Base-by-base conservation (phyloP, 1,140 invertebrate species). In the Schmidtea mediterranea region DNA sequence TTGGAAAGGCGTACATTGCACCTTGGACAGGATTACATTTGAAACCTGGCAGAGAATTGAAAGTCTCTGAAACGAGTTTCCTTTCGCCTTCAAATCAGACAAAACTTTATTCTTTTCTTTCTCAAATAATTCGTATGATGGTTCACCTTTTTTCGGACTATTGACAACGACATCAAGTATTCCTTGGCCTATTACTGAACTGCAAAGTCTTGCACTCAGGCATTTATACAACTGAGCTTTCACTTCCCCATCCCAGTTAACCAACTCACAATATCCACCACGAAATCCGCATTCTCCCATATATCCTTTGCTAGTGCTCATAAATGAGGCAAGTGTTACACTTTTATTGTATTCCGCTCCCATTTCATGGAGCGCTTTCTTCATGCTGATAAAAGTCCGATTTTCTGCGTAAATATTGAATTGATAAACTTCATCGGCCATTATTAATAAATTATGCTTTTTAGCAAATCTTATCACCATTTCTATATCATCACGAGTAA, bases 171-270 rank as follows among this genome's bases (percentile, higher is more conserved):
- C n/a, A n/a, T n/a, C n/a, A n/a, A n/a, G n/a, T n/a, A n/a, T n/a
- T n/a, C n/a, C n/a, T n/a, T 92, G 89, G 9, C 89, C 87, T n/a
- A 83, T 67, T 16, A 81, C 76, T 38, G 81, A 82, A 22, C 83
- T 81, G 62, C 87, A 95, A 2, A 94, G 67, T 68, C 82, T 83
- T 15, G 84, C 86, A n/a, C 82, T 87, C 36, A 94, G 79, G n/a
- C 76, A 77, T 65, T 97, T 95, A 51, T 79, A 70, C 8, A 90
- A 72, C 67, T 84, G 74, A 43, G 50, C 52, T 48, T 55, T 80
- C 1, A 92, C 86, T 32, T 73, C 66, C 2, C 78, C 74, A 55
- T 82, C 76, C 59, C 92, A 60, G 57, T 94, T 90, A 12, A 86
- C 61, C 1, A 89, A 71, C 67, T 95, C 87, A 54, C 74, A 74